Conservation (phyloP, 53 echinoderm and acorn worm species). For the Patiria pectinifera region DNA sequence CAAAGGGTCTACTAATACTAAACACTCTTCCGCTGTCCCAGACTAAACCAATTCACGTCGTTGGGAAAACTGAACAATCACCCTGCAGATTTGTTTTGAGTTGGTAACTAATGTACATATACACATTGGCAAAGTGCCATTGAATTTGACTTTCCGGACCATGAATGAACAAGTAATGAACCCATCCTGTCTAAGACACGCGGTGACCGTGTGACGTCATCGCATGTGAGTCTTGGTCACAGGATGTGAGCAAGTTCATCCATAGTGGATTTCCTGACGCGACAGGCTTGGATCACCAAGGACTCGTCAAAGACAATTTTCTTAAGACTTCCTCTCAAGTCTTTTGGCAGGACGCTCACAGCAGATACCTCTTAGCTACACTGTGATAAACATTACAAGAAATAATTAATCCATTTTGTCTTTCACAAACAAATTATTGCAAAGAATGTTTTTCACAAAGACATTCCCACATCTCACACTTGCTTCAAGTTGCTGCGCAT, state of each 20-base stretch:
- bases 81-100: too few relatives aligned
- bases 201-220: neutral
- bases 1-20: too few relatives aligned
- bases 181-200: neutral
- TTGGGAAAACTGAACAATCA: too few relatives aligned
- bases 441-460: too few relatives aligned
- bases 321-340: neutral
- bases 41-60: too few relatives aligned
- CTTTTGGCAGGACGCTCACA: neutral
- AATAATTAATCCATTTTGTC: too few relatives aligned
- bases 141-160: neutral
- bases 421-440: too few relatives aligned
- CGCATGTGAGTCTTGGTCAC: slow-evolving; percentile 33
- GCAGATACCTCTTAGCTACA: too few relatives aligned
- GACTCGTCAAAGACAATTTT: neutral
- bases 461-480: too few relatives aligned
- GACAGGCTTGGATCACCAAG: slow-evolving; percentile 9
- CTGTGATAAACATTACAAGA: too few relatives aligned
- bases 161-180: neutral
- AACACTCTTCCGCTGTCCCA: too few relatives aligned
- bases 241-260: slow-evolving; percentile 19
- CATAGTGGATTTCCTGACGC: slow-evolving; percentile 8
- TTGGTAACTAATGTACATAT: neutral
- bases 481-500: too few relatives aligned
- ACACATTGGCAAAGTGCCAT: neutral